Percentiles rank a stretch among this genome's conserved stretches.
Evolutionary conservation across 2,113 vertebrate species (phyloP).

Genomic region (Lagopus muta): DNA sequence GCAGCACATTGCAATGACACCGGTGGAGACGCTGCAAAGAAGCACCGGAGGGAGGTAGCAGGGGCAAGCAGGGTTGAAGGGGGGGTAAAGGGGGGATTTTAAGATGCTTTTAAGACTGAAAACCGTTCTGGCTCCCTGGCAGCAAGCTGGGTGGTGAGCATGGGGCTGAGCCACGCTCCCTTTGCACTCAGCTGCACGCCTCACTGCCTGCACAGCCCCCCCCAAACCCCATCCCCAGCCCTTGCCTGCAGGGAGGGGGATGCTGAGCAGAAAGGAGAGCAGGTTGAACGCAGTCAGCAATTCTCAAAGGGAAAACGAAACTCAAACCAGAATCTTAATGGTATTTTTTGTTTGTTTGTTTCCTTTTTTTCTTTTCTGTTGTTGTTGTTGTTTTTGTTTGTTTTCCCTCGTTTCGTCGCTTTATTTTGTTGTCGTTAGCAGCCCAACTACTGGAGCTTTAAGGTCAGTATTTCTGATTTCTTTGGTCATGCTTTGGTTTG

Average conservation of each 20-base stretch:
- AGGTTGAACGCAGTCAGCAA: neutral
- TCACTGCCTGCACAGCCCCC: neutral
- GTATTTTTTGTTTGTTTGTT: conserved; percentile 66
- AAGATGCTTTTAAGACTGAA: neutral
- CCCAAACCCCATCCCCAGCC: neutral
- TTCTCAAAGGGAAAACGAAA: conserved; percentile 20
- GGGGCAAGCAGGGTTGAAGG: no score
- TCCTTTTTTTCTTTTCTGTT: conserved; percentile 57
- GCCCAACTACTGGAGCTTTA: conserved; percentile 99
- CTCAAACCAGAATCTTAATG: conserved; percentile 62
- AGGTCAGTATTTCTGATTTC: conserved; percentile 90
- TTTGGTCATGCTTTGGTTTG: conserved; percentile 42
- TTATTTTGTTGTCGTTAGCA: conserved; percentile 80
- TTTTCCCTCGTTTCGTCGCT: conserved; percentile 65
- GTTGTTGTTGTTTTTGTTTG: conserved; percentile 14
- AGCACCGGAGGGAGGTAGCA: rapidly evolving
- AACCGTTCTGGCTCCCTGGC: neutral
- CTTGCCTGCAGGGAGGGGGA: neutral
- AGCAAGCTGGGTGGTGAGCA: rapidly evolving
- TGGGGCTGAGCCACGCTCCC: no score
- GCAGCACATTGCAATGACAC: neutral
- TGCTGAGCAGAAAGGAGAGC: neutral
- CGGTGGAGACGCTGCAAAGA: neutral
- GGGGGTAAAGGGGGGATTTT: neutral
- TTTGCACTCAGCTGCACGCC: no score